phyloP scores from a whole-genome alignment of 2,797 vertebrate species.

The Delichon dasypus region DNA sequence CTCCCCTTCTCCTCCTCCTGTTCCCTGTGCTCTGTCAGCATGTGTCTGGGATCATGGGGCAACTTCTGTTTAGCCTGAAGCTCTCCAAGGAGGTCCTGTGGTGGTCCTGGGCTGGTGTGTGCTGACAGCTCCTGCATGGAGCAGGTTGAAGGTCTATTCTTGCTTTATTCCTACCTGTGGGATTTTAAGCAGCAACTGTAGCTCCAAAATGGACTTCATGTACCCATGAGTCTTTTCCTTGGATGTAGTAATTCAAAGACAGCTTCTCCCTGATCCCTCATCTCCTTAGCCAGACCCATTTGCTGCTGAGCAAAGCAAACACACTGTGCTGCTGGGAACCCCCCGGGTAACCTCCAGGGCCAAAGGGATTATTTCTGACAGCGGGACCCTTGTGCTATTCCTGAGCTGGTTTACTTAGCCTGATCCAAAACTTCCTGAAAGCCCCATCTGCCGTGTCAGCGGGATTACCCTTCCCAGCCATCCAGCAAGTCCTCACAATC shows the following conservation, averaged over 20 bases:
- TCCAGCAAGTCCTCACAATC: not conserved
- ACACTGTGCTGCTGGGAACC: not conserved
- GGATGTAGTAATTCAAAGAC: not conserved
- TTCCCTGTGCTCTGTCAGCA: not conserved
- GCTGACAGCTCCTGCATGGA: not conserved
- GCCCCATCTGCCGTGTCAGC: not conserved
- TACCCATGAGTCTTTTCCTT: not conserved
- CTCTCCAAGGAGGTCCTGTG: not conserved
- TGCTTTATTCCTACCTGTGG: not conserved
- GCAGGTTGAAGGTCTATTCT: not conserved
- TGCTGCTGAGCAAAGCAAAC: not conserved
- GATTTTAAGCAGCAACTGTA: not conserved
- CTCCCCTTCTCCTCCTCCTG: not conserved
- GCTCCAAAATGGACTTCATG: not conserved
- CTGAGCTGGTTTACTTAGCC: not conserved
- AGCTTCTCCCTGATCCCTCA: not conserved
- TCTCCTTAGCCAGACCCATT: not conserved
- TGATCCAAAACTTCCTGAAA: slow-evolving; percentile 1
- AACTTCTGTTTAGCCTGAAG: not conserved
- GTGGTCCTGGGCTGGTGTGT: not conserved
- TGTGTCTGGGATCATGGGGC: not conserved
- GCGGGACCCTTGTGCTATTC: not conserved
- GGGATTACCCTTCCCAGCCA: not conserved
- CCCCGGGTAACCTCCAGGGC: not conserved
- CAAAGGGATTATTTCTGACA: not conserved